phyloP scores from a whole-genome alignment of 2,797 vertebrate genomes.

The Loris lydekkerianus region DNA sequence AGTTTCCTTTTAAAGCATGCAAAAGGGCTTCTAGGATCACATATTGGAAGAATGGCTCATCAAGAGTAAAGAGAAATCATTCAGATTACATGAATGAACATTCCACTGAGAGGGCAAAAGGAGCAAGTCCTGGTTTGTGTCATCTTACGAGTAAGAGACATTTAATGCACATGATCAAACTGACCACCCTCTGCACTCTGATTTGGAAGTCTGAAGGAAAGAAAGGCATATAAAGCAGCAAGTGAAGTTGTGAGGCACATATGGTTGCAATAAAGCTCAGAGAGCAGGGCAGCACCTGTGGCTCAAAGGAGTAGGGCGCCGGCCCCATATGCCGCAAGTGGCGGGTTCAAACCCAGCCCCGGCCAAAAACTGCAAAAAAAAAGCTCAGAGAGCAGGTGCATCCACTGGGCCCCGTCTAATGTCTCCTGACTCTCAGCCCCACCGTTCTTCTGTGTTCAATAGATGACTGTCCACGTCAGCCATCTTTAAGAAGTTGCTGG shows the following conservation, averaged over 20 bases:
- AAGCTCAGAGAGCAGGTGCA: neutral
- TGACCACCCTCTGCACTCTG: neutral
- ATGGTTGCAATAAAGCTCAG: neutral
- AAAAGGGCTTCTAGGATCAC: neutral
- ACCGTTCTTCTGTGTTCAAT: neutral
- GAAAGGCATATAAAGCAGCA: neutral
- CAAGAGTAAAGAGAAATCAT: neutral
- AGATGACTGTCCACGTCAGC: neutral
- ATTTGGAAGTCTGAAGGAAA: neutral
- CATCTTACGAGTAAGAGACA: neutral
- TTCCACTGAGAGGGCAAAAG: neutral
- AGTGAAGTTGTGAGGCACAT: neutral
- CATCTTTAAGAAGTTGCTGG: neutral
- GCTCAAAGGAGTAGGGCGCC: too few relatives aligned
- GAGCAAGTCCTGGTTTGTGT: neutral
- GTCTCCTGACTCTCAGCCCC: rapidly evolving
- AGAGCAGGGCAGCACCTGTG: neutral
- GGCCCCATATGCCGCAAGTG: too few relatives aligned
- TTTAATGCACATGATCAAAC: neutral
- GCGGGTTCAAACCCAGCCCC: too few relatives aligned
- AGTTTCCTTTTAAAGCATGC: neutral
- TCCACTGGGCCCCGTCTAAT: neutral
- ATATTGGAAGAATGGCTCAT: neutral
- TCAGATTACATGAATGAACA: neutral
- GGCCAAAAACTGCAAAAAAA: too few relatives aligned